These are phyloP conservation scores for Choreutis nemorana DNA, from an alignment of 2,888 invertebrate species.

Conservation along the genomic window DNA sequence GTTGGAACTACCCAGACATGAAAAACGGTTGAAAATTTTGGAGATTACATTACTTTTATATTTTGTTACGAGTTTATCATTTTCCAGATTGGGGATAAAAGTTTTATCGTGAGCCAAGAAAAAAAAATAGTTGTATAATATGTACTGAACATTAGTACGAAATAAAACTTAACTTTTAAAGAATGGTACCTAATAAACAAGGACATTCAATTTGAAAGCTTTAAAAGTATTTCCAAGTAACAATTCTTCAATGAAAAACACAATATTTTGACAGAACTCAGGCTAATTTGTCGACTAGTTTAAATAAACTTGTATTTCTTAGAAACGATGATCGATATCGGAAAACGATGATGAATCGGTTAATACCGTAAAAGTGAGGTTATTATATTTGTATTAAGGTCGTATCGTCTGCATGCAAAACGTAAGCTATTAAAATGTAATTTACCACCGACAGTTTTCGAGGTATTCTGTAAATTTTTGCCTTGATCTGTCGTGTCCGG, in stretches of 20 bases:
- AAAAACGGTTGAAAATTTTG: neutral
- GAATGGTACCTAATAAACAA: neutral
- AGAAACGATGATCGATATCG: slow-evolving; percentile 30
- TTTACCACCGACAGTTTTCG: too few species aligned
- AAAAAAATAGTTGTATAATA: neutral
- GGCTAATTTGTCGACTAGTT: too few species aligned
- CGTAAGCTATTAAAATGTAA: slow-evolving; percentile 31
- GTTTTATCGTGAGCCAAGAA: neutral
- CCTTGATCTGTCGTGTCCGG: too few species aligned
- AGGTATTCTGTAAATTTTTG: too few species aligned
- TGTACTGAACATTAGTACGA: neutral
- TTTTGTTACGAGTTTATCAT: neutral
- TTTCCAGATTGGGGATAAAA: neutral
- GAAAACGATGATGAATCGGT: slow-evolving; percentile 33
- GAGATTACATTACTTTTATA: neutral
- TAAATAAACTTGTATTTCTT: too few species aligned
- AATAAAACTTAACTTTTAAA: neutral
- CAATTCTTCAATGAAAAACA: slow-evolving; percentile 1
- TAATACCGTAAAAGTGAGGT: slow-evolving; percentile 44
- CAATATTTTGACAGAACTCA: too few species aligned
- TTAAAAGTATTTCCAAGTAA: slow-evolving; percentile 1
- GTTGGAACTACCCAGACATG: too few species aligned
- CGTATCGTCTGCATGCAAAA: slow-evolving; percentile 38
- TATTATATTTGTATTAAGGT: slow-evolving; percentile 61
- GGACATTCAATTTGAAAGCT: neutral